Percentiles rank a stretch among this genome's conserved stretches.
Evolutionary conservation across 1,140 invertebrate species (phyloP).

Genomic region (Tetraneura akinire): DNA sequence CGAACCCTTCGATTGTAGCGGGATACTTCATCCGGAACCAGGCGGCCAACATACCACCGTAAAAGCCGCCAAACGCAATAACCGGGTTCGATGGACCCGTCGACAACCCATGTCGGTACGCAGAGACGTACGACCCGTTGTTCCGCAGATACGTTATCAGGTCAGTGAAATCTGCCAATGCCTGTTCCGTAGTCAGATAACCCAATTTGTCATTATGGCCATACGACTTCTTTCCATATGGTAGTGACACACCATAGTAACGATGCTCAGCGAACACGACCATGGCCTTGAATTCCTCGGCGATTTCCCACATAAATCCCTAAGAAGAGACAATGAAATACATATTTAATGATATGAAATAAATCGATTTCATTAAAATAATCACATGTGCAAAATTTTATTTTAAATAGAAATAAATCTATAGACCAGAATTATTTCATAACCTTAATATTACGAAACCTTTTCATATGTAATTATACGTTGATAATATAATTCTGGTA

Average conservation of each 20-base stretch:
- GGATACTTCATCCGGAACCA: constrained; percentile 98
- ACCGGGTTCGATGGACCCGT: constrained; percentile 66
- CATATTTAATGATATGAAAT: too few species aligned
- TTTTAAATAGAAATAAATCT: too few species aligned
- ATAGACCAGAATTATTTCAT: too few species aligned
- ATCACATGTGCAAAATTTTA: too few species aligned
- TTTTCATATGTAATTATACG: too few species aligned
- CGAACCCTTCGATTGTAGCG: constrained; percentile 75
- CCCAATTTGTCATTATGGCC: neutral
- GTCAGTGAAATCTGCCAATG: constrained; percentile 89
- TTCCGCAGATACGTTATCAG: constrained; percentile 40
- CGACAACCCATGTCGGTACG: too few species aligned
- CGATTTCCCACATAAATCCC: constrained; percentile 94
- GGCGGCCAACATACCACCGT: constrained; percentile 93
- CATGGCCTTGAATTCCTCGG: constrained; percentile 75
- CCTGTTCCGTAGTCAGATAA: constrained; percentile 89
- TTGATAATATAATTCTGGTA: too few species aligned
- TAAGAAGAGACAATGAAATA: too few species aligned
- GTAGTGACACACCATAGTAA: constrained; percentile 69
- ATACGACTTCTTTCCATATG: constrained; percentile 51
- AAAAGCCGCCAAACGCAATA: constrained; percentile 91
- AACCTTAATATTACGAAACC: too few species aligned
- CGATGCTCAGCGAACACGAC: constrained; percentile 94
- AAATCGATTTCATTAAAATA: too few species aligned
- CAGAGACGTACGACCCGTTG: neutral